phyloP scores from a whole-genome alignment of 2,888 invertebrate species.

The Drosophila ezoana region DNA sequence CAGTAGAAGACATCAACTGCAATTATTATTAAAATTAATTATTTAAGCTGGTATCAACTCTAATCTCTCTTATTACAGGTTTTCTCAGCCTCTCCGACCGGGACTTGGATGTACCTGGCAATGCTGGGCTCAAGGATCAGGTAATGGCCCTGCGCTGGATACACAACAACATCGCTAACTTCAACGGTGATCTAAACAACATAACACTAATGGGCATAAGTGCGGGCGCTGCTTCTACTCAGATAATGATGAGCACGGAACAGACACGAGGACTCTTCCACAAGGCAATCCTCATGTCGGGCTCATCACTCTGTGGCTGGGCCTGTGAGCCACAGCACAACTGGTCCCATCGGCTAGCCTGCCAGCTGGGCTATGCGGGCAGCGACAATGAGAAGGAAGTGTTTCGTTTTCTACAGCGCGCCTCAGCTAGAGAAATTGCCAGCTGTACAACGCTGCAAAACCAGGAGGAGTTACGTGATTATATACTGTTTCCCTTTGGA shows the following conservation, averaged over 20 bases:
- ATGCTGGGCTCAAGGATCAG: slow-evolving; percentile 86
- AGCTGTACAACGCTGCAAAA: slow-evolving; percentile 58
- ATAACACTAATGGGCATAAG: slow-evolving; percentile 86
- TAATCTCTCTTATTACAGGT: slow-evolving; percentile 83
- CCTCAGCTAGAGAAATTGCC: slow-evolving; percentile 53
- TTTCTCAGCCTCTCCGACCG: slow-evolving; percentile 85
- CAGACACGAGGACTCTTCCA: slow-evolving; percentile 84
- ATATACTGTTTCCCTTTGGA: slow-evolving; percentile 74
- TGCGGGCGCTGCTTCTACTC: slow-evolving; percentile 85
- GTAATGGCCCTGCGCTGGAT: slow-evolving; percentile 86
- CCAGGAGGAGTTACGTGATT: slow-evolving; percentile 65
- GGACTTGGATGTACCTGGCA: slow-evolving; percentile 85
- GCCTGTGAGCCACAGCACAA: slow-evolving; percentile 65
- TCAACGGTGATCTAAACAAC: slow-evolving; percentile 86
- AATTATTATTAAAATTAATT: too few species aligned
- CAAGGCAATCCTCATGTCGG: slow-evolving; percentile 83
- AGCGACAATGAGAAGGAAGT: slow-evolving; percentile 83
- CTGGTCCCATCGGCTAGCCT: slow-evolving; percentile 80
- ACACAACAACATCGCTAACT: slow-evolving; percentile 84
- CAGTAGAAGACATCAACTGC: too few species aligned
- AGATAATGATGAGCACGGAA: slow-evolving; percentile 85
- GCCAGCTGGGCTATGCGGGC: slow-evolving; percentile 80
- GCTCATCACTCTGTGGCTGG: slow-evolving; percentile 79
- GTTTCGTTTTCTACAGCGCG: slow-evolving; percentile 63
- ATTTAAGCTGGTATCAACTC: too few species aligned